Evolutionary conservation across 2,888 invertebrate genomes (phyloP).

Genomic region (Hecatera dysodea): DNA sequence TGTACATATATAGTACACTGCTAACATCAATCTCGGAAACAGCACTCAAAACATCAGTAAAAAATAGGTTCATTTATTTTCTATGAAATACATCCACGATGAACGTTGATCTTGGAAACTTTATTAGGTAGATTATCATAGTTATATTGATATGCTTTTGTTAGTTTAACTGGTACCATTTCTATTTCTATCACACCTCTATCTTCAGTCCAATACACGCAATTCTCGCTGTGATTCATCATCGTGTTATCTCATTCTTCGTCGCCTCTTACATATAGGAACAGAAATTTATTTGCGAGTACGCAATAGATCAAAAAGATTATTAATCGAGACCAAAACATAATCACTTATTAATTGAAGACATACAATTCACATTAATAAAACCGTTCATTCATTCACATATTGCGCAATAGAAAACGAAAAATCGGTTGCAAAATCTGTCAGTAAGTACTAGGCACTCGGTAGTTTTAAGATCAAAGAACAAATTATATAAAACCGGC

Average conservation of each 20-base stretch:
- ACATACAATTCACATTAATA: slow-evolving; percentile 44
- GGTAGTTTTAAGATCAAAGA: slow-evolving; percentile 67
- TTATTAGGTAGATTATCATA: not conserved
- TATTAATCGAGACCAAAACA: slow-evolving; percentile 35
- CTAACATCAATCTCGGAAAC: slow-evolving; percentile 1
- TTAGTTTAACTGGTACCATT: not conserved
- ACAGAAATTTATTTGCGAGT: slow-evolving; percentile 18
- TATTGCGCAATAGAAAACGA: slow-evolving; percentile 63
- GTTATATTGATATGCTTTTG: not conserved
- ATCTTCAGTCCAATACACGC: not conserved
- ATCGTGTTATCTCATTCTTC: slow-evolving; percentile 7
- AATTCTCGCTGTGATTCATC: slow-evolving; percentile 16
- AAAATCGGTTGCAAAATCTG: slow-evolving; percentile 68
- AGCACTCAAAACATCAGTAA: too few species aligned
- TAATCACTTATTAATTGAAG: slow-evolving; percentile 50
- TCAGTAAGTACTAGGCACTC: slow-evolving; percentile 56
- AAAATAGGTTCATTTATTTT: not conserved
- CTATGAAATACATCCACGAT: not conserved
- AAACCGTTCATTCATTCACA: slow-evolving; percentile 43
- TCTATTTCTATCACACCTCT: not conserved
- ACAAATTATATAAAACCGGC: slow-evolving; percentile 77
- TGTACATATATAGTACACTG: not conserved
- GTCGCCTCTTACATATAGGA: not conserved
- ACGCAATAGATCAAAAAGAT: slow-evolving; percentile 39
- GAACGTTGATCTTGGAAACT: not conserved